Evolutionary conservation across 1,140 invertebrate genomes (phyloP).

Genomic region (Phymastichus coffea): DNA sequence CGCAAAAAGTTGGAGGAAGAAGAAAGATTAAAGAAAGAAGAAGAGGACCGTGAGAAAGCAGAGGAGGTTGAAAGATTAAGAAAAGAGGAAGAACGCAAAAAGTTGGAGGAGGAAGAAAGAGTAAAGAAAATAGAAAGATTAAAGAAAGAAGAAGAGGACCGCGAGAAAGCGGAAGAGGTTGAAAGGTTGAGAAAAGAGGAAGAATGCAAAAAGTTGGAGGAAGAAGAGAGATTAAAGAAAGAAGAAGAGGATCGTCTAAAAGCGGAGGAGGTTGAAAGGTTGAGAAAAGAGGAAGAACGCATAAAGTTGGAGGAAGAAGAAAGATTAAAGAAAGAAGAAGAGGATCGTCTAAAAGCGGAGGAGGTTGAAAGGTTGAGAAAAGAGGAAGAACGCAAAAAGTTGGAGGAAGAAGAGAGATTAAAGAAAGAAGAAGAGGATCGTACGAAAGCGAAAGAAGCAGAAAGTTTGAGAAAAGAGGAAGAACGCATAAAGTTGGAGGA

Average conservation of each 20-base stretch:
- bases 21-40: not conserved
- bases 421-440: not conserved
- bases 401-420: constrained; percentile 21
- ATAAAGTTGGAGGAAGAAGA: constrained; percentile 11
- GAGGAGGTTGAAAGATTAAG: constrained; percentile 15
- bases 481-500: not conserved
- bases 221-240: constrained; percentile 17
- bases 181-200: constrained; percentile 8
- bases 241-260: not conserved
- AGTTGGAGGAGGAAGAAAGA: not conserved
- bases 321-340: constrained; percentile 20
- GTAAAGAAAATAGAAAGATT: constrained; percentile 9
- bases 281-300: constrained; percentile 24
- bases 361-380: constrained; percentile 24
- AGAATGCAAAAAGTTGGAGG: not conserved
- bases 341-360: constrained; percentile 14
- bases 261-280: constrained; percentile 5
- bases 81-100: constrained; percentile 2
- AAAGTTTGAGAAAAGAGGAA: not conserved
- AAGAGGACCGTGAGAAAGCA: constrained; percentile 1
- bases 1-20: not conserved
- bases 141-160: not conserved
- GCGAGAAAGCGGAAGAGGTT: not conserved
- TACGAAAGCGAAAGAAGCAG: not conserved
- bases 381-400: constrained; percentile 19